These are phyloP conservation scores for Manis pentadactyla DNA, from an alignment of 2,797 vertebrate species.

Conservation along the genomic window DNA sequence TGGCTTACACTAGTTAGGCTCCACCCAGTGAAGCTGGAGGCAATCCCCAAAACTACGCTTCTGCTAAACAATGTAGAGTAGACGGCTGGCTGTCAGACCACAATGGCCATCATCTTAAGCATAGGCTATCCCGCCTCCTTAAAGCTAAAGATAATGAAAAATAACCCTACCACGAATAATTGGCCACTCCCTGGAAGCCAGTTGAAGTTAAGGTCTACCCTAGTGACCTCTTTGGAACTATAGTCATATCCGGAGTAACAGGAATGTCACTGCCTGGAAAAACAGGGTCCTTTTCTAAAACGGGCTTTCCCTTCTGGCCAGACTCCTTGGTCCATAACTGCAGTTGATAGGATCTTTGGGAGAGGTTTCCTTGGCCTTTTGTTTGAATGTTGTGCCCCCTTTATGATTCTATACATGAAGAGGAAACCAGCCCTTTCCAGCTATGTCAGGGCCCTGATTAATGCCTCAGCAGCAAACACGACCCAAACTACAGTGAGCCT, in stretches of 20 bases:
- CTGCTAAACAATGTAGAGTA: not conserved
- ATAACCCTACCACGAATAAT: constrained; percentile 46
- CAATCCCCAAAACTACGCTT: not conserved
- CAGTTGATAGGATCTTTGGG: constrained; percentile 81
- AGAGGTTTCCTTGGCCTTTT: constrained; percentile 84
- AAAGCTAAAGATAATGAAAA: constrained; percentile 62
- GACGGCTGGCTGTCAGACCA: not conserved
- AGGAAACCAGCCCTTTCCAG: constrained; percentile 81
- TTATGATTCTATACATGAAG: constrained; percentile 81
- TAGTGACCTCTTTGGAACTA: constrained; percentile 79
- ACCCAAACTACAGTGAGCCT: constrained; percentile 67
- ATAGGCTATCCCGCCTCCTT: constrained; percentile 7
- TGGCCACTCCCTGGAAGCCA: constrained; percentile 50
- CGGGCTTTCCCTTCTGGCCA: constrained; percentile 81
- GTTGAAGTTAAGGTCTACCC: constrained; percentile 64
- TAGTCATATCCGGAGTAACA: constrained; percentile 79
- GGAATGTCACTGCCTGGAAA: constrained; percentile 81
- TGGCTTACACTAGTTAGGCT: constrained; percentile 12
- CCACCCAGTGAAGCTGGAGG: constrained; percentile 20
- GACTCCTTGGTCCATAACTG: constrained; percentile 75
- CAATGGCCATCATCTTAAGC: constrained; percentile 12
- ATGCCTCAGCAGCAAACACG: constrained; percentile 73
- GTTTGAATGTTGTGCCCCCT: constrained; percentile 77
- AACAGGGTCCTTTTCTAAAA: constrained; percentile 81
- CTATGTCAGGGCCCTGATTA: constrained; percentile 79